Conservation (phyloP, 2,797 vertebrate species). For the Spheniscus humboldti region DNA sequence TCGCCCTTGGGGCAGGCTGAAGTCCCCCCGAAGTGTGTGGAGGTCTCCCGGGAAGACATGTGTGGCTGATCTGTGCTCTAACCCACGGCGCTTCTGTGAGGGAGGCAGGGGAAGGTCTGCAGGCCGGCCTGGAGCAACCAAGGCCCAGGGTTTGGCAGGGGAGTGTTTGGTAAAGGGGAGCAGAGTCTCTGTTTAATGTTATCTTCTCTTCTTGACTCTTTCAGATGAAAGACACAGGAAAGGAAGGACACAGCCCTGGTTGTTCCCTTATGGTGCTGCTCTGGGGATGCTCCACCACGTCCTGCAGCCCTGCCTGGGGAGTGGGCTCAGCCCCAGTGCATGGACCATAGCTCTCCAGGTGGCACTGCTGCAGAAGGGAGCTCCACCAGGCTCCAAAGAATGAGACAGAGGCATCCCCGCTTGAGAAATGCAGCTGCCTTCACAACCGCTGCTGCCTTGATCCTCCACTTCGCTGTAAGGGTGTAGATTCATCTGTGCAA, state of each 20-base stretch:
- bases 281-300: neutral
- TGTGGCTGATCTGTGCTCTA: neutral
- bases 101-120: neutral
- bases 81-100: rapidly evolving
- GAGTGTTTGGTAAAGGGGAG: neutral
- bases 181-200: neutral
- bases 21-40: rapidly evolving
- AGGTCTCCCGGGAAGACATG: rapidly evolving
- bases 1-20: neutral
- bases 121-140: neutral
- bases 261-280: neutral
- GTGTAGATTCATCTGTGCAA: neutral
- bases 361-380: neutral
- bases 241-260: neutral
- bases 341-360: neutral
- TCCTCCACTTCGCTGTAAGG: neutral
- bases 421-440: neutral
- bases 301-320: neutral
- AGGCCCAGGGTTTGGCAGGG: too few relatives aligned
- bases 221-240: constrained; percentile 14
- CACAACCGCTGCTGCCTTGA: neutral
- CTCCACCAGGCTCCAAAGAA: neutral
- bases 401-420: neutral
- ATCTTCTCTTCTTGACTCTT: constrained; percentile 38
- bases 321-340: neutral